Conservation (phyloP, 2,797 vertebrate genomes). For the Lutra lutra region DNA sequence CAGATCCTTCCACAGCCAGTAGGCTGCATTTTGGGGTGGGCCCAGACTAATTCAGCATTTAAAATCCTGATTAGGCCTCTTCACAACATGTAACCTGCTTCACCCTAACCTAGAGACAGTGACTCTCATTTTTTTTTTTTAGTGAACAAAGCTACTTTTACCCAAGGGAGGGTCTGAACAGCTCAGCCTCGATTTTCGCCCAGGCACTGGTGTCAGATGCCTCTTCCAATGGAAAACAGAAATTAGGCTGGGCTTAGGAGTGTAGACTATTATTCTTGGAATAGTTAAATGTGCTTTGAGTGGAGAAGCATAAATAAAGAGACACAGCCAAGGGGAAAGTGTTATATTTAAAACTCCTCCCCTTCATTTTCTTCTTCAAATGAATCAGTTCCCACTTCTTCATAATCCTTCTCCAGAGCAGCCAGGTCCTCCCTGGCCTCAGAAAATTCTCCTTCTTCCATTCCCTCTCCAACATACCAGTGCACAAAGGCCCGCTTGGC, state of each 20-base stretch:
- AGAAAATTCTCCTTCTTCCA: slow-evolving; percentile 97
- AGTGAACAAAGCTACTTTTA: not conserved
- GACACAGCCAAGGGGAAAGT: slow-evolving; percentile 45
- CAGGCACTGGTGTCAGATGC: not conserved
- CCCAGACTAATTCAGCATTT: not conserved
- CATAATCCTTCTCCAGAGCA: slow-evolving; percentile 97
- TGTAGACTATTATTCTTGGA: not conserved
- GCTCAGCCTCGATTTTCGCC: not conserved
- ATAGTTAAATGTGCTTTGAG: not conserved
- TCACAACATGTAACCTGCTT: not conserved
- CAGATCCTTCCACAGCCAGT: not conserved
- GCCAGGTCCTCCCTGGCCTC: slow-evolving; percentile 97
- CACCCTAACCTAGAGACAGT: not conserved
- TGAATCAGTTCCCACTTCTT: slow-evolving; percentile 93
- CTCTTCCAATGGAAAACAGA: not conserved
- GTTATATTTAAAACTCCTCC: slow-evolving; percentile 84
- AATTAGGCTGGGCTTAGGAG: not conserved
- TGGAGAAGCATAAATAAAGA: not conserved
- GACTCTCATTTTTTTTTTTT: not conserved
- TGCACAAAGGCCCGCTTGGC: slow-evolving; percentile 98
- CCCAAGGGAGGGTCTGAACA: not conserved
- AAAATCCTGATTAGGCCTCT: not conserved
- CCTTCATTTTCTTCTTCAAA: slow-evolving; percentile 89
- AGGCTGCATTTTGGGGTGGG: too few species aligned
- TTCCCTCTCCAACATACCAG: slow-evolving; percentile 97